Evolutionary conservation across 1,140 invertebrate genomes (phyloP), one percentile per base, ranked within the genome.

Genomic region (Mya arenaria): DNA sequence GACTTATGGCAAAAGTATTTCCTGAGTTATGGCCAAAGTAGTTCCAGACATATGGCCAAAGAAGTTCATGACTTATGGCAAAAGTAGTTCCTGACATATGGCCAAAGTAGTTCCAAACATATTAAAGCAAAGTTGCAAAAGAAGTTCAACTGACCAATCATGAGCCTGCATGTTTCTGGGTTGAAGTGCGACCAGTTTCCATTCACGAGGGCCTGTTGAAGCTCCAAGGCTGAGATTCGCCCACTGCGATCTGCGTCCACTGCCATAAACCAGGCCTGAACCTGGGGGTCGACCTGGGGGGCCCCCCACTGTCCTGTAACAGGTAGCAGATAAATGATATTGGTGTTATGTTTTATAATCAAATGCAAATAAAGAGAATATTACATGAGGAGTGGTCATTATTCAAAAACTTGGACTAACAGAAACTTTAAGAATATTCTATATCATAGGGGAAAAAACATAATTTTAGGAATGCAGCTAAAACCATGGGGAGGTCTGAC

Each of bases 171-270:
- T 0, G 92, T 93, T 72, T 92, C 92, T 23, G 85, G 55, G 83
- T 92, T 92, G 84, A 93, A 93, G 4, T 89, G 88, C 41, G 92
- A 89, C 91, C 91, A 92, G 88, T 93, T 93, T 58, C 90, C 89
- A 86, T 93, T 93, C 69, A 91, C 69, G 32, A 93, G 75, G 10
- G 92, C 92, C 71, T 87, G 87, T 56, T 89, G 90, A n/a, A 93
- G 86, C 78, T 93, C 92, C 55, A 62, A 37, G 2, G 90, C 84
- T 58, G 91, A 90, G 48, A 93, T 93, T 56, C 89, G 82, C 19
- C 92, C 92, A 79, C 96, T 97, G 17, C 94, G 92, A 91, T 97
- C 97, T 84, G 94, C 94, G 88, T 98, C 97, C n/a, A 97, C 96
- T 52, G 96, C 41, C 58, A 73, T 73, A 17, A 81, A 81, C 78